These are phyloP conservation scores for Zaprionus bogoriensis DNA, from an alignment of 2,888 invertebrate genomes.

Conservation along the genomic window DNA sequence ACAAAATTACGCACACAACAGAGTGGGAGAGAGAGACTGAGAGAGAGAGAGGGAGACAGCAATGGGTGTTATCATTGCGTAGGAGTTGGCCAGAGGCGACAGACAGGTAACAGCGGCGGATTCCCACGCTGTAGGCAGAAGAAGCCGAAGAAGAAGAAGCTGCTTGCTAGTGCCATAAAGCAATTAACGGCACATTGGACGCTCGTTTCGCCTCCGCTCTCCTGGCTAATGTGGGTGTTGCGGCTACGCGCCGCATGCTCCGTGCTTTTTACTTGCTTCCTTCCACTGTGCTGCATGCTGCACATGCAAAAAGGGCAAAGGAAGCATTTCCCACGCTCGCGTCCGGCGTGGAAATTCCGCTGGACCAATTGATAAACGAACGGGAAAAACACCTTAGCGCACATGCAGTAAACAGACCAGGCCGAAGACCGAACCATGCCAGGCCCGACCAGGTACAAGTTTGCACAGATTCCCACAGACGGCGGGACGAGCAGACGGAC, in stretches of 20 bases:
- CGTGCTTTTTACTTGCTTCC: no score
- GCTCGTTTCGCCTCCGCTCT: constrained; percentile 34
- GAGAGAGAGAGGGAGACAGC: neutral
- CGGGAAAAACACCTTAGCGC: constrained; percentile 58
- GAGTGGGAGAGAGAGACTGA: neutral
- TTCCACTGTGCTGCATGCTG: no score
- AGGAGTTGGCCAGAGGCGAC: constrained; percentile 37
- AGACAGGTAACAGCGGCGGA: constrained; percentile 51
- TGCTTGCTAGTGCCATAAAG: constrained; percentile 57
- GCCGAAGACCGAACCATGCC: no score
- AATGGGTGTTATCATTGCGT: constrained; percentile 7
- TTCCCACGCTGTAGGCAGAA: constrained; percentile 58
- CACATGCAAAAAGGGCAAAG: constrained; percentile 30
- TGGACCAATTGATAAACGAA: constrained; percentile 66
- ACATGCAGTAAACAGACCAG: no score
- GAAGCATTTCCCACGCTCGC: constrained; percentile 72
- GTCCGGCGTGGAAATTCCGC: constrained; percentile 64
- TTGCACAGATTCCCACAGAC: constrained; percentile 57
- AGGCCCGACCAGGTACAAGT: constrained; percentile 45
- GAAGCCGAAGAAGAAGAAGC: neutral
- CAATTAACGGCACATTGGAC: constrained; percentile 65
- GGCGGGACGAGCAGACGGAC: neutral
- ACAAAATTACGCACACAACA: no score
- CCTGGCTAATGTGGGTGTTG: constrained; percentile 71
- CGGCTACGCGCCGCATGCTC: constrained; percentile 63